Percentiles rank a stretch among this genome's conserved stretches.
Conservation (phyloP, 2,888 invertebrate genomes). For the Pyrrhia umbra region DNA sequence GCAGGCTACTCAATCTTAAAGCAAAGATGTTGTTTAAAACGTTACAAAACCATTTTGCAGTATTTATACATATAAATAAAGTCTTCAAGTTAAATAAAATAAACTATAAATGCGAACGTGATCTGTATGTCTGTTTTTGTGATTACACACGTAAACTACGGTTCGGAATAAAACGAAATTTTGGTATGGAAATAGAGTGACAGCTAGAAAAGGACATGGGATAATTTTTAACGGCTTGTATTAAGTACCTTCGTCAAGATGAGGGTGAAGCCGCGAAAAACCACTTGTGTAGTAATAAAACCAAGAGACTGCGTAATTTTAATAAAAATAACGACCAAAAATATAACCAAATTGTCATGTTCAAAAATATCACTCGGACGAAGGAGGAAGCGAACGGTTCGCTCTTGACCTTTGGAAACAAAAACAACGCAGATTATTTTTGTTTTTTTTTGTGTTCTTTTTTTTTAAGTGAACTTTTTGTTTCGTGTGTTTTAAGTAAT, state of each 20-base stretch:
- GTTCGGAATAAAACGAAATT: too few species aligned
- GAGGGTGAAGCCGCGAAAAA: background rate
- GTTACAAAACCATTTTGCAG: too few species aligned
- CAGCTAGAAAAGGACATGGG: too few species aligned
- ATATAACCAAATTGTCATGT: conserved; percentile 41
- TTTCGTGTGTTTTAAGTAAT: background rate
- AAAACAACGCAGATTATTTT: conserved; percentile 29
- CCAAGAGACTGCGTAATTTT: background rate
- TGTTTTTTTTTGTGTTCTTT: conserved; percentile 11
- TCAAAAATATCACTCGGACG: conserved; percentile 32
- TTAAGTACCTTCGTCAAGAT: background rate
- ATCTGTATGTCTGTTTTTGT: too few species aligned
- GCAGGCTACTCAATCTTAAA: too few species aligned
- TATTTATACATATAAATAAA: too few species aligned
- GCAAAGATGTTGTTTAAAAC: too few species aligned
- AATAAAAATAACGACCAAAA: conserved; percentile 27
- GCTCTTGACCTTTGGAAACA: conserved; percentile 38
- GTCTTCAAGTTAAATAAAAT: too few species aligned
- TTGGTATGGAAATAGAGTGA: too few species aligned
- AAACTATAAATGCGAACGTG: too few species aligned
- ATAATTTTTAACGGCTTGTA: too few species aligned
- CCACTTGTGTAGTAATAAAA: background rate
- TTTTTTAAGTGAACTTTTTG: conserved; percentile 21
- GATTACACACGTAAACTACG: too few species aligned
- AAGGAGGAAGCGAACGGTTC: conserved; percentile 42